Evolutionary conservation across 2,888 invertebrate species (phyloP).

Genomic region (Artemia sinica): DNA sequence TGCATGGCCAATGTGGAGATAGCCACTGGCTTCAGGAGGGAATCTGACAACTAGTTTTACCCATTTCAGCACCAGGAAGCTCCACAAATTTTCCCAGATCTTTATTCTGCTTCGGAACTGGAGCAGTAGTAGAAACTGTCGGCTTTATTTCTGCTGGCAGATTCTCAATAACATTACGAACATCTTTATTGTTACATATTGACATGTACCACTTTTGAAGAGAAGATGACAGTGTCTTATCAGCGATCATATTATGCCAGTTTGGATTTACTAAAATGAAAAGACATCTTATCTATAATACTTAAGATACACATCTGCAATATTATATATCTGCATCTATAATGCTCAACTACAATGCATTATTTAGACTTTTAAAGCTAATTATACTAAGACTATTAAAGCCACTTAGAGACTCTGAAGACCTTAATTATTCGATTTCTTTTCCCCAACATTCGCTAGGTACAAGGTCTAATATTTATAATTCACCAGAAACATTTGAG

Average conservation of each 20-base stretch:
- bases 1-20: slow-evolving; percentile 93
- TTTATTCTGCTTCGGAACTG: slow-evolving; percentile 33
- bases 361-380: background rate
- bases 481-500: no score
- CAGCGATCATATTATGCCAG: slow-evolving; percentile 28
- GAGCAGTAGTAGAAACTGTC: slow-evolving; percentile 1
- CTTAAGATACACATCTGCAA: background rate
- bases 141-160: slow-evolving; percentile 24
- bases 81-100: slow-evolving; percentile 95
- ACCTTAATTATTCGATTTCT: no score
- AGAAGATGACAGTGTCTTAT: slow-evolving; percentile 28
- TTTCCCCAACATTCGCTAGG: no score
- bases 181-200: slow-evolving; percentile 28
- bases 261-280: slow-evolving; percentile 19
- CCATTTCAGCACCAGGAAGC: slow-evolving; percentile 86
- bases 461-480: no score
- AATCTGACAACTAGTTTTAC: slow-evolving; percentile 94
- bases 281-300: background rate
- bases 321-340: no score
- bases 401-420: no score
- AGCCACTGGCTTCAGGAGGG: slow-evolving; percentile 99
- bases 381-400: background rate
- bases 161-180: slow-evolving; percentile 25
- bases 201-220: slow-evolving; percentile 32
- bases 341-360: background rate